These are phyloP conservation scores for Pogonophryne albipinna DNA, from an alignment of 2,797 vertebrate species.

Conservation along the genomic window DNA sequence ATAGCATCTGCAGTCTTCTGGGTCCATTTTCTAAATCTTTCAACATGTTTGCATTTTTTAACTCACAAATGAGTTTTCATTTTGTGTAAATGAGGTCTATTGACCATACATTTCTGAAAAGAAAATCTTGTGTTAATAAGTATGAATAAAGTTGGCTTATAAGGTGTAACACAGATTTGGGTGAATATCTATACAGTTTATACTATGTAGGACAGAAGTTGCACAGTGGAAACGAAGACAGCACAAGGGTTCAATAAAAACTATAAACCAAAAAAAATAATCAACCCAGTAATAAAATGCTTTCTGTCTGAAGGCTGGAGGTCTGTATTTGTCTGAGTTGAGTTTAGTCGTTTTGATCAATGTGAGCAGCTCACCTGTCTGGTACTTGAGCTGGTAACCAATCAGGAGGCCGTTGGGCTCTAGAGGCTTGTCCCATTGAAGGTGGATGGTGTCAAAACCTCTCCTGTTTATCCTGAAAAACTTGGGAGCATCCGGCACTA, in stretches of 20 bases:
- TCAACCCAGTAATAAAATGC: background rate
- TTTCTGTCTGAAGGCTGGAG: background rate
- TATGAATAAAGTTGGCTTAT: no score
- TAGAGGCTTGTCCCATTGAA: conserved; percentile 94
- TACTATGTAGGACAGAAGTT: no score
- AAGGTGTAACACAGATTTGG: no score
- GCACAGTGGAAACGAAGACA: no score
- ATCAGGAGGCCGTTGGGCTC: conserved; percentile 94
- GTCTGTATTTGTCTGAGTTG: background rate
- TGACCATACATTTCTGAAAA: no score
- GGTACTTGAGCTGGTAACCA: conserved; percentile 92
- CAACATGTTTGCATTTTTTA: no score
- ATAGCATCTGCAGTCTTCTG: no score
- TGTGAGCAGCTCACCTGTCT: conserved; percentile 86
- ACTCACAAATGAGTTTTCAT: no score
- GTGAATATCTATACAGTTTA: no score
- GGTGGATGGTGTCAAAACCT: conserved; percentile 86
- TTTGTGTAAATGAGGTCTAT: no score
- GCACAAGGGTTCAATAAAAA: background rate
- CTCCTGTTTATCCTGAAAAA: conserved; percentile 91
- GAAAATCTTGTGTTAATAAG: no score
- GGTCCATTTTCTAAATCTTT: no score
- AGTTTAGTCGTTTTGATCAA: conserved; percentile 60
- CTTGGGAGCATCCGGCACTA: conserved; percentile 92
- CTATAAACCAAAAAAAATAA: background rate